phyloP scores from a whole-genome alignment of 2,888 invertebrate species.

The Polyommatus iphigenia region DNA sequence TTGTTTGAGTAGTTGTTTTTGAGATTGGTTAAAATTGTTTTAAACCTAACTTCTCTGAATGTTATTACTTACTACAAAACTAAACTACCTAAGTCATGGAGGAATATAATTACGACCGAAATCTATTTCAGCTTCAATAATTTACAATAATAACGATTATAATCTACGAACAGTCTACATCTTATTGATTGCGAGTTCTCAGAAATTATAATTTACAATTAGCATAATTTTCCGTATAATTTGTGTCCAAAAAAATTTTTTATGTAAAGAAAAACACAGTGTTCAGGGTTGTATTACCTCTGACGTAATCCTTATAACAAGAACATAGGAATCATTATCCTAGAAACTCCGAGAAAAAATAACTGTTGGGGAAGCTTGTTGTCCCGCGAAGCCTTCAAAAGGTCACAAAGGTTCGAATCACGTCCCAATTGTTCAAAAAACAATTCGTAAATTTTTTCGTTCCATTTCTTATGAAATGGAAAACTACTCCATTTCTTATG shows the following conservation, averaged over 20 bases:
- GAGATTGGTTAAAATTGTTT: too few species aligned
- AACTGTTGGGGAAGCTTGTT: background rate
- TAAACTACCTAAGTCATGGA: too few species aligned
- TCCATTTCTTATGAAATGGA: constrained; percentile 16
- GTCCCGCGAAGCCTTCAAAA: background rate
- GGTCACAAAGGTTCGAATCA: background rate
- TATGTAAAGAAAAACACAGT: too few species aligned
- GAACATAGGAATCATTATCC: background rate
- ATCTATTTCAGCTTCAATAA: too few species aligned
- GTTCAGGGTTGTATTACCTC: background rate
- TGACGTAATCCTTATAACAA: background rate
- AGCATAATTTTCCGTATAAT: background rate
- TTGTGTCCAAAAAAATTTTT: background rate
- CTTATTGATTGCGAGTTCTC: background rate
- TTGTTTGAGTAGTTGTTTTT: background rate
- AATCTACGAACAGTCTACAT: too few species aligned
- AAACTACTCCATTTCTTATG: too few species aligned
- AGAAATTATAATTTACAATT: background rate
- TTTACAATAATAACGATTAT: too few species aligned
- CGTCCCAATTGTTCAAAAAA: constrained; percentile 4
- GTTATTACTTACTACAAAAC: too few species aligned
- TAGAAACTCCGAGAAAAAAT: background rate
- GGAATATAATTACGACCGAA: too few species aligned
- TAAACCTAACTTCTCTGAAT: too few species aligned
- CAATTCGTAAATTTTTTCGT: constrained; percentile 1